A percentile compares a stretch with the other conserved stretches of the same genome.
These are phyloP conservation scores for Cercocebus atys DNA, from an alignment of 2,113 vertebrate species.

Conservation along the genomic window DNA sequence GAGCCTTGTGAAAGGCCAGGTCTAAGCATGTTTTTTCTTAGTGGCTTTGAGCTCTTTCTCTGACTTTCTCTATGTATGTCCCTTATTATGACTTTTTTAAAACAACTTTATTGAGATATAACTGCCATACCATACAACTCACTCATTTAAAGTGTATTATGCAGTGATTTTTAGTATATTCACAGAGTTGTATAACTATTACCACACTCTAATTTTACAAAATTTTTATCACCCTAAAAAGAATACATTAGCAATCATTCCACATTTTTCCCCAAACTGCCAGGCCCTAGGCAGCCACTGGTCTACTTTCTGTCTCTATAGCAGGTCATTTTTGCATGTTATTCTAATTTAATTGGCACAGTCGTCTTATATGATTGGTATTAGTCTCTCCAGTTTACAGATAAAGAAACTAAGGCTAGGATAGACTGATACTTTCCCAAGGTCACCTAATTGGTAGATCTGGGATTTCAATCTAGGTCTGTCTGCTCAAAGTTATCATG, in stretches of 20 bases:
- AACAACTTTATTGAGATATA: slow-evolving; percentile 43
- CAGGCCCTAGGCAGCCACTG: not conserved
- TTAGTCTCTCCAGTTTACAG: not conserved
- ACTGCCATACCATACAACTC: not conserved
- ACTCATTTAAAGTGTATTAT: not conserved
- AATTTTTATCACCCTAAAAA: not conserved
- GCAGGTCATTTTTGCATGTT: not conserved
- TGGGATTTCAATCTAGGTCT: not conserved
- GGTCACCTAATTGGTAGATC: not conserved
- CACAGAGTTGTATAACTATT: not conserved
- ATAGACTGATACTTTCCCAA: not conserved
- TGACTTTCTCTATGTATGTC: not conserved
- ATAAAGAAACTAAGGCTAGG: not conserved
- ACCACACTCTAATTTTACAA: slow-evolving; percentile 14
- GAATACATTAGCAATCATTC: not conserved
- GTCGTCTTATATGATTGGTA: not conserved
- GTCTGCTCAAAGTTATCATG: not conserved
- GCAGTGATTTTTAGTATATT: slow-evolving; percentile 25
- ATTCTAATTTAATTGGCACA: not conserved
- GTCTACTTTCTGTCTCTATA: not conserved
- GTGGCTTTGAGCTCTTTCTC: not conserved
- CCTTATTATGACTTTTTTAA: slow-evolving; percentile 8
- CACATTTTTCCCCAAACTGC: not conserved
- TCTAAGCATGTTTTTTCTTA: slow-evolving; percentile 5
- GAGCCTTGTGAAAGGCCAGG: slow-evolving; percentile 22